These are phyloP conservation scores for Sisor rabdophorus DNA, from an alignment of 2,113 vertebrate species.

Conservation along the genomic window DNA sequence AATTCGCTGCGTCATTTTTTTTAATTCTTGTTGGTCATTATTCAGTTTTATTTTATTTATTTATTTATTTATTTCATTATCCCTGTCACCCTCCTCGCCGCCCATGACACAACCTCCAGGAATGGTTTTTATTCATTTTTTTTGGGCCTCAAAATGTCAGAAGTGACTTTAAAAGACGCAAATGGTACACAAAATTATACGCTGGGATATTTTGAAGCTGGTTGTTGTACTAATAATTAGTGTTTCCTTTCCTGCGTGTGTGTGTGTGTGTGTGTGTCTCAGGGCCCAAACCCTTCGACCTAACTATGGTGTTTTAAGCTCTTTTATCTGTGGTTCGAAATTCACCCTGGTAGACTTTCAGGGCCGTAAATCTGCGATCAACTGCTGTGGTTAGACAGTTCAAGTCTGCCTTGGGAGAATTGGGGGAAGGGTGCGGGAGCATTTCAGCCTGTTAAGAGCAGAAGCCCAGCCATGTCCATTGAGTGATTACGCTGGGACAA, in stretches of 20 bases:
- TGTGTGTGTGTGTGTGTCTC: slow-evolving; percentile 3
- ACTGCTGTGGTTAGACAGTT: slow-evolving; percentile 32
- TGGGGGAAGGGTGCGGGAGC: slow-evolving; percentile 36
- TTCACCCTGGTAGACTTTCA: slow-evolving; percentile 8
- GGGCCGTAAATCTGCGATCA: slow-evolving; percentile 3
- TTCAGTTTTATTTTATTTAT: too few relatives aligned
- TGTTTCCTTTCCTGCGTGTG: slow-evolving; percentile 30
- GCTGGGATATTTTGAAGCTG: slow-evolving; percentile 26
- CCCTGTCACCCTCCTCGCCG: too few relatives aligned
- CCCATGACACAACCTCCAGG: slow-evolving; percentile 33
- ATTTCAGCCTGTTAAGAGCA: slow-evolving; percentile 37
- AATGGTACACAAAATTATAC: slow-evolving; percentile 24
- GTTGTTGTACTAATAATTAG: slow-evolving; percentile 23
- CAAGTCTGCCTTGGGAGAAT: slow-evolving; percentile 19
- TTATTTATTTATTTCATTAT: too few relatives aligned
- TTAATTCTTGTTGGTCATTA: not conserved
- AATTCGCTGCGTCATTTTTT: not conserved
- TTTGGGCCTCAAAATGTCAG: not conserved
- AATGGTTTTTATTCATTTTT: not conserved
- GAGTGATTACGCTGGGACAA: slow-evolving; percentile 47
- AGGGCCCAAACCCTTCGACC: slow-evolving; percentile 22
- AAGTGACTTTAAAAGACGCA: too few relatives aligned
- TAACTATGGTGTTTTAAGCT: slow-evolving; percentile 24
- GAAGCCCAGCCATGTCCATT: slow-evolving; percentile 25
- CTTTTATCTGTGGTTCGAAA: slow-evolving; percentile 25